Evolutionary conservation across 2,888 invertebrate genomes (phyloP).

Genomic region (Flabesymbios commensalis): DNA sequence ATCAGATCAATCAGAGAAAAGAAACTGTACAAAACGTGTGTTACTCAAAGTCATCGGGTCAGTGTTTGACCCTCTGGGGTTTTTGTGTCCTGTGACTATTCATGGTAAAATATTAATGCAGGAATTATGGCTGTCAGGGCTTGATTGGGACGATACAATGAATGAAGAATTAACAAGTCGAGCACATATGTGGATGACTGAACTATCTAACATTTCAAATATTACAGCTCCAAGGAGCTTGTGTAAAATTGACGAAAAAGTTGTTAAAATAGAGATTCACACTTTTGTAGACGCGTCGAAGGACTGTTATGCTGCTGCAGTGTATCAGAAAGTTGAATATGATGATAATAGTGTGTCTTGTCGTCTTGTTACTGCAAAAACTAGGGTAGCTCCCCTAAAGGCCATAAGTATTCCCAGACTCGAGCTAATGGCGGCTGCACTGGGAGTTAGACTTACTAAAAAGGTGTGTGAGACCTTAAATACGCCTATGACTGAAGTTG

Average conservation of each 20-base stretch:
- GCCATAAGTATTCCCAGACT: conserved; percentile 8
- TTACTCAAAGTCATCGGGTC: conserved; percentile 31
- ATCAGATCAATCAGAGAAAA: conserved; percentile 4
- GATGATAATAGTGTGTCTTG: not conserved
- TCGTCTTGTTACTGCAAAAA: not conserved
- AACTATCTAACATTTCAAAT: conserved; percentile 16
- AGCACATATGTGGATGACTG: conserved; percentile 24
- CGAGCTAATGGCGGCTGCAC: conserved; percentile 3
- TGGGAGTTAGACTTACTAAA: not conserved
- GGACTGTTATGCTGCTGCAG: not conserved
- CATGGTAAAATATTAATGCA: conserved; percentile 43
- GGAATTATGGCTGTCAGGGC: conserved; percentile 37
- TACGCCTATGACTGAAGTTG: conserved; percentile 2
- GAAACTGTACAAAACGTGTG: not conserved
- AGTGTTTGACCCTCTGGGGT: conserved; percentile 48
- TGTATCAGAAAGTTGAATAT: not conserved
- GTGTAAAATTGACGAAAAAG: conserved; percentile 12
- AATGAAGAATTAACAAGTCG: not conserved
- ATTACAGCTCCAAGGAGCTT: conserved; percentile 23
- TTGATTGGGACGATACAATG: conserved; percentile 44
- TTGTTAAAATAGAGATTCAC: not conserved
- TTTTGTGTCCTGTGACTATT: conserved; percentile 37
- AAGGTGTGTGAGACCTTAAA: not conserved
- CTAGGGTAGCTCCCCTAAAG: not conserved
- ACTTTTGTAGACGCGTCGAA: conserved; percentile 7